Evolutionary conservation across 2,888 invertebrate genomes (phyloP), one percentile per base, ranked within the genome.

Genomic region (Hyppa rectilinea): DNA sequence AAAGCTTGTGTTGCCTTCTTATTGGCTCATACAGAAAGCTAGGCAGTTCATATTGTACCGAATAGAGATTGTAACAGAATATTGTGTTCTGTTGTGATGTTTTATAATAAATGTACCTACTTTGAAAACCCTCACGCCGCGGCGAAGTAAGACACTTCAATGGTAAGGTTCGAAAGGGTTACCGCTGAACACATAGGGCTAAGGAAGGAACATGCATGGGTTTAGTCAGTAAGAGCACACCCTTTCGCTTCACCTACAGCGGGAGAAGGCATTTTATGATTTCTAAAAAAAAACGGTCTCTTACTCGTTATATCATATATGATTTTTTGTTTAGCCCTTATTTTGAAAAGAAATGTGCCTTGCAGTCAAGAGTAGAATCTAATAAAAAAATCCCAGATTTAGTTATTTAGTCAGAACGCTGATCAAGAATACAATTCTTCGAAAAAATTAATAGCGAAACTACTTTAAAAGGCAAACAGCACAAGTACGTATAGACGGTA

Each of bases 401-500:
- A 4, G 6, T 36, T 55, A 34, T 47, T 61, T 56, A 29, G 26
- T 34, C n/a, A n/a, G n/a, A n/a, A 38, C 2, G 14, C 14, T 60
- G 29, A 36, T 34, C 20, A 77, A 36, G 40, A 49, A 53, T 78
- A 64, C 10, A 60, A 50, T 78, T 78, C 29, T 38, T 40, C 12
- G 31, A 65, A 75, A 55, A 69, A 38, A 65, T 6, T 43, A 47
- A 63, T 56, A 81, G 7, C 12, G 43, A 58, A 79, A 79, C 79
- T 79, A 79, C 56, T 79, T 81, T 71, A 55, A 79, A 81, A 62
- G 64, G 53, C 34, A 20, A 59, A 66, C 60, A 43, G 61, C 63
- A 78, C 52, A 72, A 80, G 65, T 67, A 68, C 71, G 38, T 60
- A 74, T 76, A 78, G 69, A 74, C 78, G 74, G 66, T 72, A 85